Base-by-base conservation (phyloP, 2,888 invertebrate species). In the Synanthedon andrenaeformis region DNA sequence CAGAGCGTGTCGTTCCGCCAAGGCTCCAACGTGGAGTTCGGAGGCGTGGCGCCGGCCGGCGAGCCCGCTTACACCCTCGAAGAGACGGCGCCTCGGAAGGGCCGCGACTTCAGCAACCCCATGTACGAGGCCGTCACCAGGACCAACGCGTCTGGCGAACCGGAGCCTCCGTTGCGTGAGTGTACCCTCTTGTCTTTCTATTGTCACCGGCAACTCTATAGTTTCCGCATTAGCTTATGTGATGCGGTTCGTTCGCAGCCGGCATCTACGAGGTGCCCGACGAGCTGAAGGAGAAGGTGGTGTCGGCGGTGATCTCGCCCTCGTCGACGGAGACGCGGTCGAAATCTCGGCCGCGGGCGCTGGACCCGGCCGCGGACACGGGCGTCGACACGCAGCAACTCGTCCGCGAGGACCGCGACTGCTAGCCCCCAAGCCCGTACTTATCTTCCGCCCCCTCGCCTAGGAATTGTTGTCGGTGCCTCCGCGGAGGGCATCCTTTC, bases 71-170 rank as follows among this genome's bases (percentile, higher is more conserved):
- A 95, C 79, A 93, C 86, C 53, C 72, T 96, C 66, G 93, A 94
- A 67, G 93, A 95, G 58, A 90, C 71, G 41, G 65, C 68, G 41
- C 68, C 76, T 63, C 90, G 92, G 63, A 96, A 95, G 79, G 93
- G 92, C 55, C 89, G 97, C 53, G 98, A 99, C 82, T 99, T 99
- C 89, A 94, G 96, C 70, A 99, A 99, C 87, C 98, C 98, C 51
- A 97, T 98, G 95, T 99, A 98, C 81, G 98, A 99, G 72, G 96
- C 96, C 51, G 94, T 93, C 54, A 92, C 93, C 62, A 88, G 92
- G 59, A 90, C 90, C 53, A 90, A 89, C 59, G 72, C 70, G 42
- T 67, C 72, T 42, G 75, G 69, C 1, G 75, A 75, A 35, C 45
- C 42, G 10, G 42, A 52, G 12, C 14, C 52, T 14, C 28, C 52